These are phyloP conservation scores for Chydorus sphaericus DNA, from an alignment of 2,888 invertebrate species.

Conservation along the genomic window DNA sequence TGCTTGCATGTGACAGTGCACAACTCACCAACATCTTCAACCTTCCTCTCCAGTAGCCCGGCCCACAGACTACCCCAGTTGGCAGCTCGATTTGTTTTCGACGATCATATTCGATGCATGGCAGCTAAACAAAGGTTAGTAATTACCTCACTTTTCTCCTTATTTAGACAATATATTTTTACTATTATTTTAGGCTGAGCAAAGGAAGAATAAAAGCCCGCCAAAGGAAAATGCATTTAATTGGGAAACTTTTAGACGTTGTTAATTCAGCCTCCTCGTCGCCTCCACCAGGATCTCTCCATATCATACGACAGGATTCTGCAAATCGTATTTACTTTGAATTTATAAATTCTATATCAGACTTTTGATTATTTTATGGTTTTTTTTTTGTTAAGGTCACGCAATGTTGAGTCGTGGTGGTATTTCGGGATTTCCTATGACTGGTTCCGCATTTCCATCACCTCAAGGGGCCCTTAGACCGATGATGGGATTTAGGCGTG, in stretches of 20 bases:
- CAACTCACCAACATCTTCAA: slow-evolving; percentile 46
- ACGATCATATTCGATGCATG: slow-evolving; percentile 98
- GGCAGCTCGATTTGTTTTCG: slow-evolving; percentile 87
- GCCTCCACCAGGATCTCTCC: slow-evolving; percentile 18
- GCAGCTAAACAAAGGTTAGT: slow-evolving; percentile 85
- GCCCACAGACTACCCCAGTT: slow-evolving; percentile 47
- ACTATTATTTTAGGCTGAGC: slow-evolving; percentile 26
- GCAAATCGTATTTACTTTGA: neutral
- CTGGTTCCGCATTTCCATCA: slow-evolving; percentile 2
- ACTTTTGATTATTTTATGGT: neutral
- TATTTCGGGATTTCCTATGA: neutral
- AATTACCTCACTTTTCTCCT: neutral
- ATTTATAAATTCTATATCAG: neutral
- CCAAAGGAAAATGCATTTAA: slow-evolving; percentile 92
- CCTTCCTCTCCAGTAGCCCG: slow-evolving; percentile 36
- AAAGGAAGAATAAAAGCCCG: slow-evolving; percentile 84
- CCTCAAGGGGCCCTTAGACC: neutral
- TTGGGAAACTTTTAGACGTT: slow-evolving; percentile 78
- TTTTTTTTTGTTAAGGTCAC: neutral
- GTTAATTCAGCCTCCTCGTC: slow-evolving; percentile 26
- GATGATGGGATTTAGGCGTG: neutral
- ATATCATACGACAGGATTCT: slow-evolving; percentile 13
- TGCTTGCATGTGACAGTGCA: slow-evolving; percentile 88
- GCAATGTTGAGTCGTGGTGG: neutral
- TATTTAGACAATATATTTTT: neutral